Percentiles rank a stretch among this genome's conserved stretches.
Conservation (phyloP, 2,888 invertebrate genomes). For the Andrena bicolor region DNA sequence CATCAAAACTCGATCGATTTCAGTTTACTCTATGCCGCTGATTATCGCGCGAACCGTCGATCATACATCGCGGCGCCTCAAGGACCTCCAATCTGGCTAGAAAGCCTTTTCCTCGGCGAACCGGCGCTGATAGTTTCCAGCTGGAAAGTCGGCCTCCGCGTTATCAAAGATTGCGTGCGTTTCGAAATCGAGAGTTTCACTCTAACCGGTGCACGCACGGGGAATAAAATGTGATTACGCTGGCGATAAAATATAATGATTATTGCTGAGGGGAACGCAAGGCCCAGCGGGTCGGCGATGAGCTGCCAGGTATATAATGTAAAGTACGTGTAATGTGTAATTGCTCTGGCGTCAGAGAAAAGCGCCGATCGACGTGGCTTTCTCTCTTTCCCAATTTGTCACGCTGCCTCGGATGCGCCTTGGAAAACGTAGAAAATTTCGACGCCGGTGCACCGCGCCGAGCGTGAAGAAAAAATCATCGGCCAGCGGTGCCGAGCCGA, state of each 20-base stretch:
- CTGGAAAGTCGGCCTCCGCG: not conserved
- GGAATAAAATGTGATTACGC: not conserved
- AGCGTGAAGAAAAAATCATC: constrained; percentile 15
- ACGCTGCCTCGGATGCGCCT: constrained; percentile 12
- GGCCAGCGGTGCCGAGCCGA: not conserved
- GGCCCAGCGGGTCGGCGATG: no score
- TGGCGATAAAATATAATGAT: not conserved
- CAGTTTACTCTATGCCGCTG: not conserved
- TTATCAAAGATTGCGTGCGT: not conserved
- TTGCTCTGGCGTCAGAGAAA: not conserved
- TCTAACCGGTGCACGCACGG: not conserved
- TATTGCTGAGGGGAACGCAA: no score
- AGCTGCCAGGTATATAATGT: no score
- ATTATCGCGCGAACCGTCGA: no score
- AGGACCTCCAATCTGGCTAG: not conserved
- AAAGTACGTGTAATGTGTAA: no score
- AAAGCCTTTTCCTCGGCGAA: not conserved
- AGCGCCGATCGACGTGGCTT: not conserved
- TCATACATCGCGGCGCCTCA: no score
- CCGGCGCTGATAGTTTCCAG: not conserved
- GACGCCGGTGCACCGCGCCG: not conserved
- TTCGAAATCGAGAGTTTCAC: not conserved
- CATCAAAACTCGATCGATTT: not conserved
- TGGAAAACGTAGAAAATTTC: constrained; percentile 29
- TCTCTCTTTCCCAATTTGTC: not conserved